Conservation (phyloP, 2,113 vertebrate genomes). For the Ia io region DNA sequence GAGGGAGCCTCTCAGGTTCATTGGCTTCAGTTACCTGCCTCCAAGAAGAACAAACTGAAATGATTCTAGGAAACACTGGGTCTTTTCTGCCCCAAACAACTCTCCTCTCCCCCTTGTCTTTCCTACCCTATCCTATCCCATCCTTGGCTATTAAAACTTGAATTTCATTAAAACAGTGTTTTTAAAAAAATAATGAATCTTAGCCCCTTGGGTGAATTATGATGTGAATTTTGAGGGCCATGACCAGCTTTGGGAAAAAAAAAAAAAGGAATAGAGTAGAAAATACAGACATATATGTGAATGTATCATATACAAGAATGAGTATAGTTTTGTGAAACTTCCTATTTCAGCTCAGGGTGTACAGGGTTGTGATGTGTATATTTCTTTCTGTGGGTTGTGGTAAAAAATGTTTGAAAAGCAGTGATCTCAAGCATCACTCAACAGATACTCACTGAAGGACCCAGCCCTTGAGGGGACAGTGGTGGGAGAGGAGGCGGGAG, state of each 20-base stretch:
- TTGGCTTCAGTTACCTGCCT: not conserved
- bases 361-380: not conserved
- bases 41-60: not conserved
- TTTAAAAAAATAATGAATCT: too few species aligned
- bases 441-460: rapidly evolving
- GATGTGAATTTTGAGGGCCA: not conserved
- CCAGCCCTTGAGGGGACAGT: not conserved
- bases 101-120: not conserved
- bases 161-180: not conserved
- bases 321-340: too few species aligned
- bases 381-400: not conserved
- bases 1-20: not conserved
- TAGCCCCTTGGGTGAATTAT: not conserved
- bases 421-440: not conserved
- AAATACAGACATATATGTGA: not conserved
- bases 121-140: not conserved
- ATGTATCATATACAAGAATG: not conserved
- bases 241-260: not conserved
- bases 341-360: not conserved
- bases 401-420: not conserved
- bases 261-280: not conserved
- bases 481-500: not conserved
- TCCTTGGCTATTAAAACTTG: not conserved
- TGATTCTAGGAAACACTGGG: not conserved
- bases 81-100: not conserved